Evolutionary conservation across 2,888 invertebrate species (phyloP).

Genomic region (Patella depressa): DNA sequence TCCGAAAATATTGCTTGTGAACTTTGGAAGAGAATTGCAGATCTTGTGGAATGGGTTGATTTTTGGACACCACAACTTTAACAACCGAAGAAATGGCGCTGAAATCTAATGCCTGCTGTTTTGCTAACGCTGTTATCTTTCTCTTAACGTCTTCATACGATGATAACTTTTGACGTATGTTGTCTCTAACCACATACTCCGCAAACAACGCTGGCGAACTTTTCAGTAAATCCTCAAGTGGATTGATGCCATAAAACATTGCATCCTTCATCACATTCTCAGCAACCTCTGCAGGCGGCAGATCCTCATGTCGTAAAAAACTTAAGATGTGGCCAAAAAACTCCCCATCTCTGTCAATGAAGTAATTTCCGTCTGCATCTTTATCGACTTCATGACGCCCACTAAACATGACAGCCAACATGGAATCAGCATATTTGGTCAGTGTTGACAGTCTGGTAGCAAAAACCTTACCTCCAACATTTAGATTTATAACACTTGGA

Average conservation of each 20-base stretch:
- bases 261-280: constrained; percentile 58
- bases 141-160: constrained; percentile 45
- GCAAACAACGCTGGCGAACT: constrained; percentile 50
- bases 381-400: constrained; percentile 58
- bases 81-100: constrained; percentile 43
- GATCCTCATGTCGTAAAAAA: constrained; percentile 56
- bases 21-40: constrained; percentile 54
- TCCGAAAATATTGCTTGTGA: constrained; percentile 50
- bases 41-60: constrained; percentile 51
- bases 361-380: constrained; percentile 55
- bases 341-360: constrained; percentile 62
- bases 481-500: constrained; percentile 55
- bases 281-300: constrained; percentile 50
- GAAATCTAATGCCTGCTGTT: constrained; percentile 43
- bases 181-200: constrained; percentile 49
- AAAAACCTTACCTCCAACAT: constrained; percentile 60
- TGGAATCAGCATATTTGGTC: constrained; percentile 55
- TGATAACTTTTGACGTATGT: constrained; percentile 45
- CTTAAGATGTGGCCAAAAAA: constrained; percentile 60
- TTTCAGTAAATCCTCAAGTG: constrained; percentile 49
- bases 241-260: constrained; percentile 56
- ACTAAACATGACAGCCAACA: constrained; percentile 66
- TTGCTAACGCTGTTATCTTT: constrained; percentile 42
- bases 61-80: constrained; percentile 45
- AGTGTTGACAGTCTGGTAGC: constrained; percentile 60